A percentile compares a stretch with the other conserved stretches of the same genome.
Evolutionary conservation across 2,797 vertebrate species (phyloP).

Genomic region (Catamblyrhynchus diadema): DNA sequence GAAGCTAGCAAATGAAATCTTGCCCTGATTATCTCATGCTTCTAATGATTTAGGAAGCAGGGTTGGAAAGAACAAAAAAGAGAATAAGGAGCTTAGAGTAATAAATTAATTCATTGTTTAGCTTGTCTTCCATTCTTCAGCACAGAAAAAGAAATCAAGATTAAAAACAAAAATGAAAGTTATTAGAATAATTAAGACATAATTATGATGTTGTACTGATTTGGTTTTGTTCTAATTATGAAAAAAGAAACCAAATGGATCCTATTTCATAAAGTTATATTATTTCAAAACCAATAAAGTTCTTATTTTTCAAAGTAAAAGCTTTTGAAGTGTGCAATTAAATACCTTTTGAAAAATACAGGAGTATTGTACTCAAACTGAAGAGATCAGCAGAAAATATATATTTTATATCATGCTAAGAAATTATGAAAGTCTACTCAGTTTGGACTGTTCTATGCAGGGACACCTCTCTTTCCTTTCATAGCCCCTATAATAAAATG

Average conservation of each 20-base stretch:
- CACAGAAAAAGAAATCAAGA: slow-evolving; percentile 47
- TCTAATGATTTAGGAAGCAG: slow-evolving; percentile 35
- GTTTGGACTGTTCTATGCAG: not conserved
- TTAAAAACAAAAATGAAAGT: slow-evolving; percentile 63
- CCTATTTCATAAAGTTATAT: not conserved
- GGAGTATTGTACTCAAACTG: not conserved
- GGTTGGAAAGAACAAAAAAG: slow-evolving; percentile 48
- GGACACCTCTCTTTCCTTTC: not conserved
- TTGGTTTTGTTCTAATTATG: slow-evolving; percentile 56
- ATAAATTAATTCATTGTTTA: slow-evolving; percentile 69
- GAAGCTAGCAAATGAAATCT: slow-evolving; percentile 28
- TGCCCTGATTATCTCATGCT: slow-evolving; percentile 20
- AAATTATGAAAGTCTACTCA: not conserved
- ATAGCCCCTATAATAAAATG: not conserved
- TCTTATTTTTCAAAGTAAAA: not conserved
- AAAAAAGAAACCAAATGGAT: slow-evolving; percentile 37
- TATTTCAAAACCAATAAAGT: not conserved
- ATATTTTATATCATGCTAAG: not conserved
- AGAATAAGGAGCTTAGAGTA: slow-evolving; percentile 63
- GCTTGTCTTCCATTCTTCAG: slow-evolving; percentile 64
- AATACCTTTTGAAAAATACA: not conserved
- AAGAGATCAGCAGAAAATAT: not conserved
- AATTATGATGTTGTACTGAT: slow-evolving; percentile 29
- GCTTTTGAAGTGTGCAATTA: slow-evolving; percentile 33
- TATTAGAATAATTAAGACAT: slow-evolving; percentile 72